These are phyloP conservation scores for Formica exsecta DNA, from an alignment of 1,140 invertebrate species.

Conservation along the genomic window DNA sequence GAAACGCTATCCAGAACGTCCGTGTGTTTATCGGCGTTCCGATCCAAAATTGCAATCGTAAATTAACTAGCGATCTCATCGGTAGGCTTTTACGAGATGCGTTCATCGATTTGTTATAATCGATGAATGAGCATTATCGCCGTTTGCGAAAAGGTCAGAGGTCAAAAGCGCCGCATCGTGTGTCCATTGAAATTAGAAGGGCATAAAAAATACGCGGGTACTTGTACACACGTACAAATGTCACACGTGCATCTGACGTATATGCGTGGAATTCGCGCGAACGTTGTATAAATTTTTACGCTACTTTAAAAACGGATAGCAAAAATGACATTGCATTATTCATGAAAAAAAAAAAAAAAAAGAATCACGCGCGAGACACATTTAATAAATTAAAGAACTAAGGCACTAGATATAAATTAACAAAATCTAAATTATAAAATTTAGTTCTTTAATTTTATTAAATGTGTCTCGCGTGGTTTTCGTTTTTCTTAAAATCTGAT, in stretches of 20 bases:
- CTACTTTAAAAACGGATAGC: background rate
- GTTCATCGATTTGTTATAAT: slow-evolving; percentile 59
- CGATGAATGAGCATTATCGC: slow-evolving; percentile 44
- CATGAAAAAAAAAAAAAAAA: no score
- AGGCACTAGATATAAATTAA: no score
- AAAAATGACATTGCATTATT: slow-evolving; percentile 26
- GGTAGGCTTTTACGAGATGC: slow-evolving; percentile 14
- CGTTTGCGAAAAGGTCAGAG: slow-evolving; percentile 64
- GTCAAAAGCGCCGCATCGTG: slow-evolving; percentile 6
- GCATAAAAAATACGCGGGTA: slow-evolving; percentile 27
- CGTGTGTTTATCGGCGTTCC: background rate
- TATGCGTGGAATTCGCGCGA: slow-evolving; percentile 17
- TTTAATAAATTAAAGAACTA: no score
- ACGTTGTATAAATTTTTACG: slow-evolving; percentile 61
- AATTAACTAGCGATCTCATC: slow-evolving; percentile 69
- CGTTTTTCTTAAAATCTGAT: no score
- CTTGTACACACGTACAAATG: background rate
- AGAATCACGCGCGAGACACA: no score
- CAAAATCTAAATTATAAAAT: no score
- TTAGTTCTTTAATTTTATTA: no score
- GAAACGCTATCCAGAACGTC: background rate
- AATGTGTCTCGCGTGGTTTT: no score
- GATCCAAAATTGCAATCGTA: slow-evolving; percentile 35
- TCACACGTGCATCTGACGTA: slow-evolving; percentile 9
- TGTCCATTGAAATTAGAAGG: slow-evolving; percentile 37